phyloP scores from a whole-genome alignment of 2,797 vertebrate species.

The Brachymystax lenok region DNA sequence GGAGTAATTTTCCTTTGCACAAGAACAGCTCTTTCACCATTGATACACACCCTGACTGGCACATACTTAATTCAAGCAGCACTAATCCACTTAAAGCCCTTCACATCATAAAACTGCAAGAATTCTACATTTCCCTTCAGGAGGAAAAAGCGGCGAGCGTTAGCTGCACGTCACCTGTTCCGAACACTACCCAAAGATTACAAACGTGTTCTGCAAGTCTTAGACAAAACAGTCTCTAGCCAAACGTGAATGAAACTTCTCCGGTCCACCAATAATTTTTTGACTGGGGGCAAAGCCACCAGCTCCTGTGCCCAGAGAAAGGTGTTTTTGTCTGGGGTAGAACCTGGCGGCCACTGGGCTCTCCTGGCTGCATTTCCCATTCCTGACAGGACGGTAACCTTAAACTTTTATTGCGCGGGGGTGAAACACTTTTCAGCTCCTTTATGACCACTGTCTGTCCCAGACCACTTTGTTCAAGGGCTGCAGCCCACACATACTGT shows the following conservation, averaged over 20 bases:
- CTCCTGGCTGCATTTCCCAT: slow-evolving; percentile 53
- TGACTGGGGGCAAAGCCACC: slow-evolving; percentile 69
- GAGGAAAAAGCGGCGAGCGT: slow-evolving; percentile 33
- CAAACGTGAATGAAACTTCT: slow-evolving; percentile 66
- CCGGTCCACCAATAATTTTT: slow-evolving; percentile 59
- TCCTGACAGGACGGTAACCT: slow-evolving; percentile 69
- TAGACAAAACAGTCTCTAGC: slow-evolving; percentile 77
- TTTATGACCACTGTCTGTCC: slow-evolving; percentile 70
- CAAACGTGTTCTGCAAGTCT: slow-evolving; percentile 66
- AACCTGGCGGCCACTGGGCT: slow-evolving; percentile 56
- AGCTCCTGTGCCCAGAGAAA: slow-evolving; percentile 71
- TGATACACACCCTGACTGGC: slow-evolving; percentile 48
- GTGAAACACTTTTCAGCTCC: slow-evolving; percentile 73
- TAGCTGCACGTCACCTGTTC: slow-evolving; percentile 57
- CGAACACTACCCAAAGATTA: slow-evolving; percentile 74
- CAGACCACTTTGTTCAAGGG: slow-evolving; percentile 54
- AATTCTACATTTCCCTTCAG: slow-evolving; percentile 42
- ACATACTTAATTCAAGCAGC: slow-evolving; percentile 46
- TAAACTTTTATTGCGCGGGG: slow-evolving; percentile 75
- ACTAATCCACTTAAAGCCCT: slow-evolving; percentile 54
- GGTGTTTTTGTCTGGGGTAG: slow-evolving; percentile 79
- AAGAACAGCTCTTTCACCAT: slow-evolving; percentile 26
- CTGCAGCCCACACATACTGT: slow-evolving; percentile 56
- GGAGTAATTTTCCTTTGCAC: slow-evolving; percentile 2
- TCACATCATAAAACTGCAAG: neutral